Evolutionary conservation across 2,797 vertebrate species (phyloP).

Genomic region (Meriones psammophilus): DNA sequence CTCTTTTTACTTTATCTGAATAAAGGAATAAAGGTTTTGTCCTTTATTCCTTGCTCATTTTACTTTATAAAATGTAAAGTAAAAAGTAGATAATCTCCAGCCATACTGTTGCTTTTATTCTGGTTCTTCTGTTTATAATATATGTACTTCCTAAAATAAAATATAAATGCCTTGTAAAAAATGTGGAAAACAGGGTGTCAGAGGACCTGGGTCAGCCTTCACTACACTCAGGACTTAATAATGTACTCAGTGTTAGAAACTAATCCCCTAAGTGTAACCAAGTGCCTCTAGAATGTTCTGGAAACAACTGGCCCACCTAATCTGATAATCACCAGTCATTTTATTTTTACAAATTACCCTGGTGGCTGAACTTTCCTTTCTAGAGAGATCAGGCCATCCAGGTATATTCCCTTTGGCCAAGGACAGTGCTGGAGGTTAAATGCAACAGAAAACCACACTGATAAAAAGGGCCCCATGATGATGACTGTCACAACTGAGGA

Average conservation of each 20-base stretch:
- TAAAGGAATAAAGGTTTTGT: not conserved
- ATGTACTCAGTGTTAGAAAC: not conserved
- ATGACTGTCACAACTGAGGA: not conserved
- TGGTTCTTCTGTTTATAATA: slow-evolving; percentile 81
- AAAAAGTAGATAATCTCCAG: slow-evolving; percentile 81
- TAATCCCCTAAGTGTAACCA: no score
- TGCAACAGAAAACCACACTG: accelerated
- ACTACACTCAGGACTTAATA: not conserved
- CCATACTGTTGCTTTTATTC: slow-evolving; percentile 6
- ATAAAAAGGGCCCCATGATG: not conserved
- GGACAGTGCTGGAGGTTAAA: not conserved
- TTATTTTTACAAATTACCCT: not conserved
- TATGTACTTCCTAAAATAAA: slow-evolving; percentile 82
- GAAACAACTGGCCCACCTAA: not conserved
- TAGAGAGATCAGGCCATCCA: accelerated
- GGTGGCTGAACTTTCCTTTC: not conserved
- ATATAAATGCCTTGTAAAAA: slow-evolving; percentile 68
- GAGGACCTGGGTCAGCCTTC: not conserved
- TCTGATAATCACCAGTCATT: not conserved
- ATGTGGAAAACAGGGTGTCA: not conserved
- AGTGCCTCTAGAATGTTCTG: not conserved
- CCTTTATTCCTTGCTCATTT: not conserved
- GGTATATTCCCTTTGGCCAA: no score
- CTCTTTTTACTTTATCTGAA: slow-evolving; percentile 31
- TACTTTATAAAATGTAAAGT: slow-evolving; percentile 54